These are phyloP conservation scores for Leptobrachium ailaonicum DNA, from an alignment of 2,113 vertebrate genomes.

Conservation along the genomic window DNA sequence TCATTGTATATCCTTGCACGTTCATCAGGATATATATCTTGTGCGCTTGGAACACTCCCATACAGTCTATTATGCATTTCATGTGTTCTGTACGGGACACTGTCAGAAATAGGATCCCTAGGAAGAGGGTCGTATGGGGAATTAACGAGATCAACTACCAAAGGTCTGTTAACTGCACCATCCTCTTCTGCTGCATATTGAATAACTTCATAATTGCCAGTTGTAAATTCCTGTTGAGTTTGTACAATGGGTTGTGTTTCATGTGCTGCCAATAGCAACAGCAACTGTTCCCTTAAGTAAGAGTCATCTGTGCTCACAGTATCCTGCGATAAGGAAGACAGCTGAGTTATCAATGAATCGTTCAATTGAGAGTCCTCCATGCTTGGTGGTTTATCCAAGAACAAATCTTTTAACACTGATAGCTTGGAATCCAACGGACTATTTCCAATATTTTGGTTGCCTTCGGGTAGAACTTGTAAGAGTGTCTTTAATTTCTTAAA, in stretches of 20 bases:
- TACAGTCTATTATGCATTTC: not conserved
- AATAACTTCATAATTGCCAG: not conserved
- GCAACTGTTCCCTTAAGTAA: not conserved
- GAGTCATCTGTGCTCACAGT: not conserved
- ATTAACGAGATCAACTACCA: not conserved
- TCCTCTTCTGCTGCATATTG: not conserved
- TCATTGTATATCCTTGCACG: not conserved
- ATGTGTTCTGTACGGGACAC: not conserved
- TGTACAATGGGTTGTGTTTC: not conserved
- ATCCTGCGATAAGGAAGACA: not conserved
- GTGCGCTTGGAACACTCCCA: not conserved
- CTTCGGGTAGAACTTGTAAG: slow-evolving; percentile 8
- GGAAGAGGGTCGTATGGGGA: not conserved
- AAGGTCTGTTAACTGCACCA: not conserved
- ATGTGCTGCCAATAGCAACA: not conserved
- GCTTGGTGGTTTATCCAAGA: not conserved
- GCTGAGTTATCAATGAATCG: not conserved
- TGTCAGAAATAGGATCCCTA: not conserved
- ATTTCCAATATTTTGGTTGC: not conserved
- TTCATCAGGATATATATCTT: not conserved
- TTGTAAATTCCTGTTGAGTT: not conserved
- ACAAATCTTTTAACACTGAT: slow-evolving; percentile 19
- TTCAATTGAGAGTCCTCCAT: not conserved
- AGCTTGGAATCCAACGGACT: slow-evolving; percentile 7
- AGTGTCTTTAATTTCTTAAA: slow-evolving; percentile 22